These are phyloP conservation scores for Cryptoprocta ferox DNA, from an alignment of 2,797 vertebrate genomes.

Conservation along the genomic window DNA sequence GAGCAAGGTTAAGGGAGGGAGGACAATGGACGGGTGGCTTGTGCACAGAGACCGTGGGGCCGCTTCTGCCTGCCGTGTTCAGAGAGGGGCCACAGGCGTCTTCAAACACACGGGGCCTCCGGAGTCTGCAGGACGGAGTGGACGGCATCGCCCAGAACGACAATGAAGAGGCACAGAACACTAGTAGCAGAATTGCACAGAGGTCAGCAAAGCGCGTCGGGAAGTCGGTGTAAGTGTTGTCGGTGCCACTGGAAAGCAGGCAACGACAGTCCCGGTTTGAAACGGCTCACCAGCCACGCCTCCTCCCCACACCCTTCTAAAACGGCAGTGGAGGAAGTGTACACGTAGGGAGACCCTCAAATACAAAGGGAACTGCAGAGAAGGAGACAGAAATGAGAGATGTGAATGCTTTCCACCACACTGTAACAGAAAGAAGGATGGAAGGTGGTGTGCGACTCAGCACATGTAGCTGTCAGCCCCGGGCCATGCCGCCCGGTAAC, in stretches of 20 bases:
- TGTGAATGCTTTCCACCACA: fast-evolving
- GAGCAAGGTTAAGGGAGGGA: fast-evolving
- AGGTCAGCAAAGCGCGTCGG: fast-evolving
- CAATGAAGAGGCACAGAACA: fast-evolving
- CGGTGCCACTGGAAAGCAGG: fast-evolving
- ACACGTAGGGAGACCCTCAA: background rate
- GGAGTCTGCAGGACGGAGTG: no score
- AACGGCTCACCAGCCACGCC: no score
- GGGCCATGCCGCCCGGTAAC: background rate
- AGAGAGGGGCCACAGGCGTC: background rate
- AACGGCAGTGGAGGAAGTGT: background rate
- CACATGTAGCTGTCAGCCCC: background rate
- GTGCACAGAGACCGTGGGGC: background rate
- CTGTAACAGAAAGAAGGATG: background rate
- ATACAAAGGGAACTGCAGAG: background rate
- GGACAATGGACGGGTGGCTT: background rate
- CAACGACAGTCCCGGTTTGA: background rate
- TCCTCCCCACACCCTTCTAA: background rate
- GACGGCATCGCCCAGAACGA: background rate
- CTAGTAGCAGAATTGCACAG: background rate
- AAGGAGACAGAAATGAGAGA: background rate
- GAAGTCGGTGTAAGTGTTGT: fast-evolving
- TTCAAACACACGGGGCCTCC: background rate
- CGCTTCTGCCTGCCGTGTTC: background rate
- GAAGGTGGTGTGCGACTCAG: no score